Conservation (phyloP, 2,888 invertebrate genomes). For the Herminia tarsipennalis region DNA sequence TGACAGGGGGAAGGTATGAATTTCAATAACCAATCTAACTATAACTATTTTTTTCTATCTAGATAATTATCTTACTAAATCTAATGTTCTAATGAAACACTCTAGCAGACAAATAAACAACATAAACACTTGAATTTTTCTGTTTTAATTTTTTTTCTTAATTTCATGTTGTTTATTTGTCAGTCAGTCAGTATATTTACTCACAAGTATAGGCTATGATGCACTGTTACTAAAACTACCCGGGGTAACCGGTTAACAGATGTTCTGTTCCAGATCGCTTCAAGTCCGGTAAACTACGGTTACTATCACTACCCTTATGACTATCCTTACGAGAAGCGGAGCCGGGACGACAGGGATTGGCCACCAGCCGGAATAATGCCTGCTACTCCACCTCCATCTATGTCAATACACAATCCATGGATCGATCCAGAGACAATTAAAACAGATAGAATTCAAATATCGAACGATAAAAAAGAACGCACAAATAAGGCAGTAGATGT, state of each 20-base stretch:
- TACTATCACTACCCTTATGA: constrained; percentile 87
- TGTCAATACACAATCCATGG: constrained; percentile 56
- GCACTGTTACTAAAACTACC: constrained; percentile 64
- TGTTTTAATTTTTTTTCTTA: too few species aligned
- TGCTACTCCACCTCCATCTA: constrained; percentile 55
- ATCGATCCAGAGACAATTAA: constrained; percentile 52
- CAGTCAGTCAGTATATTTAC: too few species aligned
- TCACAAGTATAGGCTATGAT: constrained; percentile 57
- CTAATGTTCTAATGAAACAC: constrained; percentile 9
- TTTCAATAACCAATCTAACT: constrained; percentile 47
- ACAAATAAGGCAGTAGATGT: constrained; percentile 38
- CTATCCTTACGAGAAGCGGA: constrained; percentile 73
- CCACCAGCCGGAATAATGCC: constrained; percentile 65
- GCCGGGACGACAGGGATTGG: constrained; percentile 69
- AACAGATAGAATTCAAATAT: constrained; percentile 63
- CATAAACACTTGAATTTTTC: too few species aligned
- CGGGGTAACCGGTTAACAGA: constrained; percentile 79
- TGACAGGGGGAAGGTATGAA: constrained; percentile 79
- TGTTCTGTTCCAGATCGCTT: constrained; percentile 87
- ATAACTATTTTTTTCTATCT: too few species aligned
- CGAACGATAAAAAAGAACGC: constrained; percentile 41
- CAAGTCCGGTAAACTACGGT: constrained; percentile 91
- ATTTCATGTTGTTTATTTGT: too few species aligned
- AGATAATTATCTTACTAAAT: too few species aligned
- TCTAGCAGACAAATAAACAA: too few species aligned